Evolutionary conservation across 2,888 invertebrate species (phyloP).

Genomic region (Germaria angustata): DNA sequence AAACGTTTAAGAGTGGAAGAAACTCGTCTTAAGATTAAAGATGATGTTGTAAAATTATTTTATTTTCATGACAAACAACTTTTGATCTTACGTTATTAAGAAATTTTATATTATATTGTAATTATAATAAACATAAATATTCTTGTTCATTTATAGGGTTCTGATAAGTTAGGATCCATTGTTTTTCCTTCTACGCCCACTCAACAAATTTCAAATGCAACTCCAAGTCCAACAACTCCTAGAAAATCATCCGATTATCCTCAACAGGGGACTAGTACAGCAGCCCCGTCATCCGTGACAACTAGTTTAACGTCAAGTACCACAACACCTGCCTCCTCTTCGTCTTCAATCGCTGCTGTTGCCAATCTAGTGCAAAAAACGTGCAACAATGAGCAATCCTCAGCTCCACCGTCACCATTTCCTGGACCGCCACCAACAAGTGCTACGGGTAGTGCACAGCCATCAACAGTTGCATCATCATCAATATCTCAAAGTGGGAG

Average conservation of each 20-base stretch:
- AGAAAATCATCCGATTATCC: conserved; percentile 85
- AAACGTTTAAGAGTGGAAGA: not conserved
- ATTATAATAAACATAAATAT: too few relatives aligned
- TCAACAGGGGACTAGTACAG: conserved; percentile 79
- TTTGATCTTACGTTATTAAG: conserved; percentile 56
- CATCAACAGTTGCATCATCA: conserved; percentile 33
- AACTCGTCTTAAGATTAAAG: not conserved
- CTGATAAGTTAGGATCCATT: conserved; percentile 86
- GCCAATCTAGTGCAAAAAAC: conserved; percentile 47
- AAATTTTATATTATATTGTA: too few relatives aligned
- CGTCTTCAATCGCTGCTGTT: not conserved
- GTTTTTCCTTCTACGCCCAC: conserved; percentile 85
- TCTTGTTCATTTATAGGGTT: conserved; percentile 84
- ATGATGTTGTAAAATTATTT: not conserved
- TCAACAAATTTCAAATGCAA: conserved; percentile 77
- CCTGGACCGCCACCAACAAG: conserved; percentile 47
- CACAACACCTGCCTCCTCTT: conserved; percentile 52
- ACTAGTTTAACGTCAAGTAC: conserved; percentile 50
- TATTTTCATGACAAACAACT: not conserved
- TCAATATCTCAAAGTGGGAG: conserved; percentile 47
- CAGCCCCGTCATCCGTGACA: conserved; percentile 57
- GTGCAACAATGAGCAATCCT: conserved; percentile 44
- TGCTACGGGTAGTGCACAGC: conserved; percentile 21
- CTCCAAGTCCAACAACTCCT: conserved; percentile 83
- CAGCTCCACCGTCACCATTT: conserved; percentile 57